Evolutionary conservation across 2,888 invertebrate species (phyloP).

Genomic region (Aspidiotus destructor): DNA sequence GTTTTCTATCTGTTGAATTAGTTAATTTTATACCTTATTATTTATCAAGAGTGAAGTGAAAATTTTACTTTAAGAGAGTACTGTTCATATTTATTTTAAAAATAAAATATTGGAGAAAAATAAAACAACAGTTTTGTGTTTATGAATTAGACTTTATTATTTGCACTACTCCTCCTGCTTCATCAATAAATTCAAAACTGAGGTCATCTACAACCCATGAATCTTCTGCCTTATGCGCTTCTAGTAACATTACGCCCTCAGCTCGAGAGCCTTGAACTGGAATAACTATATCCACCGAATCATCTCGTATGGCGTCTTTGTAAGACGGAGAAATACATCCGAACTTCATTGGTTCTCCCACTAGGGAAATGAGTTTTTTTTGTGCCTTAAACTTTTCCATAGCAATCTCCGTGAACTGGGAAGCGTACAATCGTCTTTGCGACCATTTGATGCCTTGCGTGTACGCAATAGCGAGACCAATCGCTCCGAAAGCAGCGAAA

Average conservation of each 20-base stretch:
- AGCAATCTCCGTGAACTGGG: background rate
- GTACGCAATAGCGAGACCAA: background rate
- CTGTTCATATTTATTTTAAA: no score
- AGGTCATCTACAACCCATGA: background rate
- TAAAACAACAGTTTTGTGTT: no score
- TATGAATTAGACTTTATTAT: background rate
- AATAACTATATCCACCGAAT: background rate
- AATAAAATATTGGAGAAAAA: no score
- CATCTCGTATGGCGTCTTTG: background rate
- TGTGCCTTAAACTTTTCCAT: background rate
- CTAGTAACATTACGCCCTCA: background rate
- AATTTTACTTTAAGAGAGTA: no score
- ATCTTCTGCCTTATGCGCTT: background rate
- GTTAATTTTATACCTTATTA: no score
- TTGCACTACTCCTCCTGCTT: conserved; percentile 2
- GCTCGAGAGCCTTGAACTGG: background rate
- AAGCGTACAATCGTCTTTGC: background rate
- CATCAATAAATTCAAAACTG: background rate
- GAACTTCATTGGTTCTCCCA: background rate
- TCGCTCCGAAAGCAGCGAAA: background rate
- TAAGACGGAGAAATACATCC: background rate
- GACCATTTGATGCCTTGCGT: background rate
- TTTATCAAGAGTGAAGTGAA: no score
- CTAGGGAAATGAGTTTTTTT: background rate
- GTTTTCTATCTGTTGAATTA: no score